Evolutionary conservation across 2,888 invertebrate species (phyloP), one percentile per base, ranked within the genome.

Genomic region (Alviniconcha strummeri): DNA sequence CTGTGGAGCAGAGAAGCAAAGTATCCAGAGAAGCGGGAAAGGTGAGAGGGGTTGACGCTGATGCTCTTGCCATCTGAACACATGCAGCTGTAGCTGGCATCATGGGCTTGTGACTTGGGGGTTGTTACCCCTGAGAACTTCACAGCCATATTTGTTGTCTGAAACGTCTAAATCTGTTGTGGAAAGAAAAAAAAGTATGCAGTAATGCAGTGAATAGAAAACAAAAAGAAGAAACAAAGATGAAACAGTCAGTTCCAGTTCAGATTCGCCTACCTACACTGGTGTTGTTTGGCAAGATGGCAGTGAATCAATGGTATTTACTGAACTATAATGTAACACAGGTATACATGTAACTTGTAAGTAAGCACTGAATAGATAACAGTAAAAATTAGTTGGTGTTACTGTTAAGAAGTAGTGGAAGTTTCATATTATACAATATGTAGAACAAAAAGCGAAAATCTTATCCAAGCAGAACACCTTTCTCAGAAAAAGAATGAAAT

Each of bases 51-150:
- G 64, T 81, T 77, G 52, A 85, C 72, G 8, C 60, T 8, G 11
- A 85, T 71, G n/a, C n/a, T 78, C 56, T 75, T 80, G 15, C 85
- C 85, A 60, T 85, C 85, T 7, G 83, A 81, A 72, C 85, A 85
- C 60, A 77, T 57, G 75, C 85, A 85, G 19, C 76, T 57, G 71
- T 80, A 81, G 52, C 17, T 84, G n/a, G 74, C 80, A 17, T 81
- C 69, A 84, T 86, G 13, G 7, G 57, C 84, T 57, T 83, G 67
- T 82, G 84, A 17, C 79, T 81, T 52, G 87, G 84, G 8, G 77
- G 85, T 56, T 69, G 77, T n/a, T 85, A 86, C 79, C 84, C 87
- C 85, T 85, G 88, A 7, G 86, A 87, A 77, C 85, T 86, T 83
- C 84, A 87, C 6, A 84, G 83, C 52, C 88, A 87, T 87, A 64